Conservation (phyloP, 2,888 invertebrate genomes). For the Oasisia sp. region DNA sequence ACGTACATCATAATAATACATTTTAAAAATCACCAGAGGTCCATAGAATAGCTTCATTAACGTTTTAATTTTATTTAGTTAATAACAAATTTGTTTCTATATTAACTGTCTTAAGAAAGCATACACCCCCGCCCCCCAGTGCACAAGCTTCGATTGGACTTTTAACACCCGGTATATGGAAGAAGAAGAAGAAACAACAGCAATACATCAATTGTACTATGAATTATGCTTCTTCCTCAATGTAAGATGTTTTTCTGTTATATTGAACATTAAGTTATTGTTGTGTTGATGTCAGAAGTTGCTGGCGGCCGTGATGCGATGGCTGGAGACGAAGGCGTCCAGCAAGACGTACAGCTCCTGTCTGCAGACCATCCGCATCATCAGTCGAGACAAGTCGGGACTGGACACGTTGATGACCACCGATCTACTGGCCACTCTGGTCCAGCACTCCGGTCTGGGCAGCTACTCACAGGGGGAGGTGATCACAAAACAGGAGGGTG, state of each 20-base stretch:
- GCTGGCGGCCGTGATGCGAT: constrained; percentile 32
- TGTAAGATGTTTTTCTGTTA: background rate
- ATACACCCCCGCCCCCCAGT: too few relatives aligned
- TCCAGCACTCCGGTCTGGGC: constrained; percentile 57
- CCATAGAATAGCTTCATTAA: too few relatives aligned
- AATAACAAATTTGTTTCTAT: too few relatives aligned
- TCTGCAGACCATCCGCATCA: constrained; percentile 57
- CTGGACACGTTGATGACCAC: constrained; percentile 56
- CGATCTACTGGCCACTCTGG: constrained; percentile 49
- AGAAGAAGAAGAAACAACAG: too few relatives aligned
- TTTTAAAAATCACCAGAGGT: too few relatives aligned
- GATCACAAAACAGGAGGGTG: constrained; percentile 52
- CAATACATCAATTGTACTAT: too few relatives aligned
- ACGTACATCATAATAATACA: too few relatives aligned
- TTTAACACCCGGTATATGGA: too few relatives aligned
- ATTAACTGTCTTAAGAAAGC: too few relatives aligned
- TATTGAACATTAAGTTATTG: constrained; percentile 8
- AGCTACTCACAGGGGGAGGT: constrained; percentile 51
- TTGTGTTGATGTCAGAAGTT: constrained; percentile 35
- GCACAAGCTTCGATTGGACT: too few relatives aligned
- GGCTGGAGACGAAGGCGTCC: constrained; percentile 28
- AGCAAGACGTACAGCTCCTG: constrained; percentile 42
- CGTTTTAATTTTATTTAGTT: too few relatives aligned
- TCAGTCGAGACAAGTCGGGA: constrained; percentile 60
- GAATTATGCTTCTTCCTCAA: too few relatives aligned